A percentile compares a stretch with the other conserved stretches of the same genome.
phyloP scores from a whole-genome alignment of 2,888 invertebrate species.

The Lobophora halterata region DNA sequence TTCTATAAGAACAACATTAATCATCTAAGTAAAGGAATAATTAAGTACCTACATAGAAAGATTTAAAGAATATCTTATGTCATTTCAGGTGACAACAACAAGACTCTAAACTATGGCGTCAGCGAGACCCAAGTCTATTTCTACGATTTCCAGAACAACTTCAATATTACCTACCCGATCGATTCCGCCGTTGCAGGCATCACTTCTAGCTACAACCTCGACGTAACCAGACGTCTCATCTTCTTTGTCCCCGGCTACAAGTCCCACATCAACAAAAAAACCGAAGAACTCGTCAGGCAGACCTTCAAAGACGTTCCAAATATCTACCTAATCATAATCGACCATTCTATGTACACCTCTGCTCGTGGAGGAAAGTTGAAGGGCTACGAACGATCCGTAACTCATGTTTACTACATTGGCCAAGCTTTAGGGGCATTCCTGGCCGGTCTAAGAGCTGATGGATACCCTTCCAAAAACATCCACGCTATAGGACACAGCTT shows the following conservation, averaged over 20 bases:
- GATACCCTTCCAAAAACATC: constrained; percentile 58
- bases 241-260: constrained; percentile 73
- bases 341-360: constrained; percentile 67
- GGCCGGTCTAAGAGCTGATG: constrained; percentile 48
- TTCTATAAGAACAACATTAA: no score
- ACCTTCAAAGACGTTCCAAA: constrained; percentile 61
- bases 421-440: constrained; percentile 55
- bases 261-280: constrained; percentile 60
- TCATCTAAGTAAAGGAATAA: no score
- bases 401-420: constrained; percentile 58
- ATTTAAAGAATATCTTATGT: background rate
- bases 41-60: no score
- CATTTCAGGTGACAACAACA: constrained; percentile 64
- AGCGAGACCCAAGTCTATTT: constrained; percentile 58
- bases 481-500: constrained; percentile 69
- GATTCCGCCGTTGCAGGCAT: constrained; percentile 52
- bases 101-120: constrained; percentile 50
- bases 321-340: constrained; percentile 63
- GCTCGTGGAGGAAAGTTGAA: constrained; percentile 52
- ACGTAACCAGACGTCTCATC: constrained; percentile 56
- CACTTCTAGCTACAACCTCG: constrained; percentile 54
- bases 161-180: constrained; percentile 55
- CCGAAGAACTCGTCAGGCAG: constrained; percentile 58
- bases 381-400: constrained; percentile 67
- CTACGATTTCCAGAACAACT: constrained; percentile 69